A percentile compares a stretch with the other conserved stretches of the same genome.
phyloP scores from a whole-genome alignment of 1,140 invertebrate genomes.

The Copidosoma floridanum region DNA sequence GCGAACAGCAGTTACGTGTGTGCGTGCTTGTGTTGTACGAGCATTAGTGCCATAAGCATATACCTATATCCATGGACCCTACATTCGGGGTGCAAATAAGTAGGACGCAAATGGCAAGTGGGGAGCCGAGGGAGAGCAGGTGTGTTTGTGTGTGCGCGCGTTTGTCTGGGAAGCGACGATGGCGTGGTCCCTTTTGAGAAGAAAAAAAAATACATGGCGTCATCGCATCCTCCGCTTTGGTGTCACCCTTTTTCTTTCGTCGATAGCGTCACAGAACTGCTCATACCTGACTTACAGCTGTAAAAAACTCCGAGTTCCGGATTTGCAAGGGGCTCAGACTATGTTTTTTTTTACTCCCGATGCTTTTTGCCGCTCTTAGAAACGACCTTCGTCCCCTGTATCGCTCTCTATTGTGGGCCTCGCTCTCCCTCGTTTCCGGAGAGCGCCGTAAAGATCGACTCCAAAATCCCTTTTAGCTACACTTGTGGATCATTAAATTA shows the following conservation, averaged over 20 bases:
- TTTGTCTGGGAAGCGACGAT: no score
- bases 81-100: no score
- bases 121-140: constrained; percentile 30
- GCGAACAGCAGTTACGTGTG: no score
- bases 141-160: constrained; percentile 33
- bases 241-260: constrained; percentile 44
- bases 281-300: constrained; percentile 24
- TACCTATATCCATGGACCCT: no score
- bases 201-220: constrained; percentile 27
- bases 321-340: constrained; percentile 14
- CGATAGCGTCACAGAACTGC: constrained; percentile 29
- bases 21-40: no score
- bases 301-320: constrained; percentile 47
- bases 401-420: no score
- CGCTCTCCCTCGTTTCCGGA: no score
- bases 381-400: neutral
- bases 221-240: constrained; percentile 21
- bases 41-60: no score
- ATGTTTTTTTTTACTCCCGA: constrained; percentile 10
- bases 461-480: no score
- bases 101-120: no score
- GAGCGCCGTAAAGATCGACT: no score
- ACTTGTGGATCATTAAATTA: no score
- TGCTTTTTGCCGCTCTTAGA: neutral
- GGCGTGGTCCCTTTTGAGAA: constrained; percentile 7